These are phyloP conservation scores for Ctenopoma multispine DNA, from an alignment of 2,797 vertebrate genomes.

Conservation along the genomic window DNA sequence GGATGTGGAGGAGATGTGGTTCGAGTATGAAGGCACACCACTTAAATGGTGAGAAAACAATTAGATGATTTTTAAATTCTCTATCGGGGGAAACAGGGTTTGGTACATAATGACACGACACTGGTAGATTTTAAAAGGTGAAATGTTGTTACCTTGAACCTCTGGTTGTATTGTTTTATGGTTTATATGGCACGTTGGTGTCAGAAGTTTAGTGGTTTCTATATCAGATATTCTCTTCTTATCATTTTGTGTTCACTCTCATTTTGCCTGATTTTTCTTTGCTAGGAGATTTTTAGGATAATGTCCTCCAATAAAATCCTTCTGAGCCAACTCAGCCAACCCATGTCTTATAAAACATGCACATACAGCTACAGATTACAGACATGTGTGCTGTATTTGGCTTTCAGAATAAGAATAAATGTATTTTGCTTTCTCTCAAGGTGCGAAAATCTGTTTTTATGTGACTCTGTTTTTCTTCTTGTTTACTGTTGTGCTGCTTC, in stretches of 20 bases:
- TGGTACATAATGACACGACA: neutral
- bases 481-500: neutral
- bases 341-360: neutral
- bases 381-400: neutral
- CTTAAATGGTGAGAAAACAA: slow-evolving; percentile 92
- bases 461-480: neutral
- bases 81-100: neutral
- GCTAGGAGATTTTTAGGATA: too few relatives aligned
- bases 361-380: neutral
- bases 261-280: too few relatives aligned
- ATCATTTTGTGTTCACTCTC: too few relatives aligned
- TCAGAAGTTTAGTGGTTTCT: neutral
- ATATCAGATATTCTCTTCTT: too few relatives aligned
- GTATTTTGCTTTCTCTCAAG: neutral
- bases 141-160: neutral
- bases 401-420: neutral
- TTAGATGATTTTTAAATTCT: neutral
- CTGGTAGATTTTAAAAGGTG: neutral
- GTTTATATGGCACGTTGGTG: accelerated
- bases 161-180: neutral
- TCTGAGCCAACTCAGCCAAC: neutral
- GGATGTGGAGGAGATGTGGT: slow-evolving; percentile 97
- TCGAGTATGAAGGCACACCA: slow-evolving; percentile 96
- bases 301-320: neutral
- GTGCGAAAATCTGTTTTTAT: neutral